phyloP scores from a whole-genome alignment of 1,140 invertebrate species.

The Latrodectus geometricus region DNA sequence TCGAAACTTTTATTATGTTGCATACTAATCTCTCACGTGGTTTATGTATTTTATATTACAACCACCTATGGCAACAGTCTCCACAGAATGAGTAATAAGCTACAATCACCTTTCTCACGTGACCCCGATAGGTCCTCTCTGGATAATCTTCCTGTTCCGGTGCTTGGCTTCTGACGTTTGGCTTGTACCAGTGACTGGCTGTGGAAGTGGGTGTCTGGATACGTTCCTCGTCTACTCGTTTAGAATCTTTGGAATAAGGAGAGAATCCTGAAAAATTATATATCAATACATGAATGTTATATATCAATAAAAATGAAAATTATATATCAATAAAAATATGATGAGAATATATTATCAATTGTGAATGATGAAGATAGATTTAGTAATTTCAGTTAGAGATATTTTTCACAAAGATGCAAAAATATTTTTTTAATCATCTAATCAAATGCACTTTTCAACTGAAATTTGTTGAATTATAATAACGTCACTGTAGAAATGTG shows the following conservation, averaged over 20 bases:
- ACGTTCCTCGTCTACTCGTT: not conserved
- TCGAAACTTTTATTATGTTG: not conserved
- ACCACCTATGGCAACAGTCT: not conserved
- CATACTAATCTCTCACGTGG: not conserved
- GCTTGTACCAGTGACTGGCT: constrained; percentile 41
- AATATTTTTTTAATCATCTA: too few species aligned
- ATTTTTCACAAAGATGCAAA: too few species aligned
- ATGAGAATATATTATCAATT: too few species aligned
- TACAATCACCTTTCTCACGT: constrained; percentile 20
- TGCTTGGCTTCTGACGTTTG: not conserved
- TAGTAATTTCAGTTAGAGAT: too few species aligned
- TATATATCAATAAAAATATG: too few species aligned
- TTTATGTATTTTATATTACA: not conserved
- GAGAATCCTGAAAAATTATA: not conserved
- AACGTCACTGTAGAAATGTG: too few species aligned
- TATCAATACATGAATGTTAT: too few species aligned
- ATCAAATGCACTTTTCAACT: too few species aligned
- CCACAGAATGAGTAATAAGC: not conserved
- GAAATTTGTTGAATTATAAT: too few species aligned
- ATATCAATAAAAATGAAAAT: too few species aligned
- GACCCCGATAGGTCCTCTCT: constrained; percentile 13
- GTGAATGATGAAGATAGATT: too few species aligned
- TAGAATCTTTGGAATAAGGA: constrained; percentile 8
- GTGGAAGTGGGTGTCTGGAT: constrained; percentile 27
- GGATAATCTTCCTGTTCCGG: constrained; percentile 18